phyloP scores from a whole-genome alignment of 2,797 vertebrate genomes.

The Sebastes cheni region DNA sequence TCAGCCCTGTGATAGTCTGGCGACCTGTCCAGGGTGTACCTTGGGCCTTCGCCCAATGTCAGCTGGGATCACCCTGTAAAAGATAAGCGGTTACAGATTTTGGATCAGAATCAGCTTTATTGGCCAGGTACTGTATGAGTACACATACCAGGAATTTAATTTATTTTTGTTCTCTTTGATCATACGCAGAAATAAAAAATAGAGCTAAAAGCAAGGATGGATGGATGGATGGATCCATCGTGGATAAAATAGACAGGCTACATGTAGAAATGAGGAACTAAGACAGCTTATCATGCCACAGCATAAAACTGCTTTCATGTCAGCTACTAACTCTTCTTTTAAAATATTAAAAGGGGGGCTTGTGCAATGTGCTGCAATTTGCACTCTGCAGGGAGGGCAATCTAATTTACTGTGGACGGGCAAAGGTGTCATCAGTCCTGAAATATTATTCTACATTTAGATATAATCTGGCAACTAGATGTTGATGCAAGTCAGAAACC shows the following conservation, averaged over 20 bases:
- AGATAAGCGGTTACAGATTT: neutral
- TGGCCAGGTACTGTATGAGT: neutral
- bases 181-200: too few relatives aligned
- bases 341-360: neutral
- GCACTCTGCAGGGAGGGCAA: neutral
- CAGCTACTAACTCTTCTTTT: neutral
- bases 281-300: neutral
- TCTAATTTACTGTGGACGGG: neutral
- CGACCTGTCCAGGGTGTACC: too few relatives aligned
- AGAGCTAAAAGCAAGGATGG: neutral
- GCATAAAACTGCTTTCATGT: neutral
- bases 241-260: neutral
- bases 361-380: neutral
- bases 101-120: neutral
- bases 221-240: neutral
- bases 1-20: too few relatives aligned
- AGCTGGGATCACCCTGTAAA: neutral
- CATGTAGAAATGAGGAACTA: neutral
- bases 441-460: neutral
- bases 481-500: slow-evolving; percentile 9
- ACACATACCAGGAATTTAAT: neutral
- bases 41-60: neutral
- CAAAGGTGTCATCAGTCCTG: neutral
- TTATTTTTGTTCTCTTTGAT: too few relatives aligned
- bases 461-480: neutral